Percentiles rank a stretch among this genome's conserved stretches.
These are phyloP conservation scores for Gnathonemus echidnorhynchus DNA, from an alignment of 2,113 vertebrate genomes.

Conservation along the genomic window DNA sequence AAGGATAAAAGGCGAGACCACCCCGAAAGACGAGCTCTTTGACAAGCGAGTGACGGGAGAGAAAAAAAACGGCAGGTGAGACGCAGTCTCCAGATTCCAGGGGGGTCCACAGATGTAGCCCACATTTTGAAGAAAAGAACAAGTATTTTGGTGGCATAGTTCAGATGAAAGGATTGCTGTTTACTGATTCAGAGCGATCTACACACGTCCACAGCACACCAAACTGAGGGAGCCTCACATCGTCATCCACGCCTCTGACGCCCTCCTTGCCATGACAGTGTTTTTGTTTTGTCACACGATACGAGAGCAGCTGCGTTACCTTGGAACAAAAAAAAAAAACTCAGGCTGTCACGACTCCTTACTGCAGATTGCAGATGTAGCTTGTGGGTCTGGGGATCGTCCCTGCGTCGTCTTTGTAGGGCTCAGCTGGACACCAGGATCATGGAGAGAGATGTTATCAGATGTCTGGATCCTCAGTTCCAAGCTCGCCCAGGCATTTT, in stretches of 20 bases:
- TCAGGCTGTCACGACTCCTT: background rate
- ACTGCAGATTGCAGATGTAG: background rate
- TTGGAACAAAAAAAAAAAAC: background rate
- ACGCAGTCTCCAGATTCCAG: background rate
- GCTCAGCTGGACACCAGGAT: background rate
- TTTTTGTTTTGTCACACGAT: background rate
- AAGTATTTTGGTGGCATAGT: constrained; percentile 2
- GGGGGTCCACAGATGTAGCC: background rate
- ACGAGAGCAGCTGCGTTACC: background rate
- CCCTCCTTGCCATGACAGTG: background rate
- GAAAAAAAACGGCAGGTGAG: constrained; percentile 8
- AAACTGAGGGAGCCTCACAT: background rate
- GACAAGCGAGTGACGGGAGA: constrained; percentile 3
- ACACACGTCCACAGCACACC: background rate
- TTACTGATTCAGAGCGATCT: background rate
- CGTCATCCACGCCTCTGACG: background rate
- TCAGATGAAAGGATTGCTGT: background rate
- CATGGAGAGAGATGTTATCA: background rate
- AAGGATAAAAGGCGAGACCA: constrained; percentile 14
- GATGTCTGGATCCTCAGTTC: background rate
- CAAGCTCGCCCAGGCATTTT: background rate
- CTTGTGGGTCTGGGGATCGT: background rate
- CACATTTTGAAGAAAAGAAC: background rate
- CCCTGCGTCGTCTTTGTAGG: background rate
- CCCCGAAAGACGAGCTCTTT: background rate